Percentiles rank a stretch among this genome's conserved stretches.
Evolutionary conservation across 1,140 invertebrate genomes (phyloP).

Genomic region (Neuroterus valhalla): DNA sequence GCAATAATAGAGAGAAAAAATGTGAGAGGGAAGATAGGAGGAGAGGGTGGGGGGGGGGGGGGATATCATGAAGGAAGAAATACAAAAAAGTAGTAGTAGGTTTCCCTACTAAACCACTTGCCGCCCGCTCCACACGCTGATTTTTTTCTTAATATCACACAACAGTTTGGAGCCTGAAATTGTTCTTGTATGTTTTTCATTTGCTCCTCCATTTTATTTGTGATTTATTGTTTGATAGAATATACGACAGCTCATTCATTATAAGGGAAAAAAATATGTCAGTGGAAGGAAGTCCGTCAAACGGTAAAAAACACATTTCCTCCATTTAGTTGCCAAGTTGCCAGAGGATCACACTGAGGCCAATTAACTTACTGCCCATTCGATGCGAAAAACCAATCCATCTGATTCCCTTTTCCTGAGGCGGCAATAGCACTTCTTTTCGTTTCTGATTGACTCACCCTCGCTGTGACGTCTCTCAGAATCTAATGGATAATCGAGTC

Average conservation of each 20-base stretch:
- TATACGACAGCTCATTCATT: not conserved
- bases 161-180: too few species aligned
- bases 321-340: constrained; percentile 26
- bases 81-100: too few species aligned
- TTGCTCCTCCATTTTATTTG: not conserved
- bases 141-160: too few species aligned
- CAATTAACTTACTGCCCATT: constrained; percentile 35
- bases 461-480: not conserved
- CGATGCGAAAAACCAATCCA: constrained; percentile 28
- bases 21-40: too few species aligned
- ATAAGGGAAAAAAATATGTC: constrained; percentile 1
- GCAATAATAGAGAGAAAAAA: too few species aligned
- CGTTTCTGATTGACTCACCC: constrained; percentile 11
- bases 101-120: too few species aligned
- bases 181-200: too few species aligned
- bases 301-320: constrained; percentile 13
- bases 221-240: constrained; percentile 11
- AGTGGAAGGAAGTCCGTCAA: constrained; percentile 4
- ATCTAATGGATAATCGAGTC: constrained; percentile 23
- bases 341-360: constrained; percentile 23
- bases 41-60: too few species aligned
- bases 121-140: too few species aligned
- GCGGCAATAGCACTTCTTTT: constrained; percentile 24
- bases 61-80: too few species aligned
- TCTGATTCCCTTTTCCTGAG: constrained; percentile 10